phyloP scores from a whole-genome alignment of 2,888 invertebrate genomes.

The Malthinus seriepunctatus region DNA sequence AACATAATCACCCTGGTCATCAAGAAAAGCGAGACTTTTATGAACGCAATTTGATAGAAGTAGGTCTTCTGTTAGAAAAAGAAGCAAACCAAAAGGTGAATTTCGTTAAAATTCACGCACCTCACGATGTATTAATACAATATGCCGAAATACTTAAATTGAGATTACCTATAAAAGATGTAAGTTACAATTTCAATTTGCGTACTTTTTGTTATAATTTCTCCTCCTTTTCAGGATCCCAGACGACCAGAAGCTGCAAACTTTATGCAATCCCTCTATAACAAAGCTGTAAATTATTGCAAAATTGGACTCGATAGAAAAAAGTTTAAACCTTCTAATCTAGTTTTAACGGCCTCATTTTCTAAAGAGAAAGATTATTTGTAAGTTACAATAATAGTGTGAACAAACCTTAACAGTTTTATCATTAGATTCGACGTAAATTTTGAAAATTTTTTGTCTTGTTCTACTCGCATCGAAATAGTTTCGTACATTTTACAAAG shows the following conservation, averaged over 20 bases:
- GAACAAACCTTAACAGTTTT: neutral
- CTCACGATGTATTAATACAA: constrained; percentile 68
- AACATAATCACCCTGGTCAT: constrained; percentile 45
- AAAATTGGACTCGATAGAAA: constrained; percentile 59
- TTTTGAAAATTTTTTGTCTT: constrained; percentile 69
- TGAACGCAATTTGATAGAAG: constrained; percentile 63
- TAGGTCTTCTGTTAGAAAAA: constrained; percentile 64
- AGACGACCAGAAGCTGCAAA: constrained; percentile 30
- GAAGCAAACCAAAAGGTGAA: constrained; percentile 65
- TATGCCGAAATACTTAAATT: constrained; percentile 79
- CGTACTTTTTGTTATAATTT: neutral
- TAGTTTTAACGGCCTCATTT: constrained; percentile 70
- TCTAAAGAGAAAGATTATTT: constrained; percentile 63
- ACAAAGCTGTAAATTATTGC: constrained; percentile 59
- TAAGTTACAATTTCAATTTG: constrained; percentile 42
- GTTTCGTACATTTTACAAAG: constrained; percentile 77
- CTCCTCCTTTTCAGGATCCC: constrained; percentile 33
- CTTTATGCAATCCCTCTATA: constrained; percentile 41
- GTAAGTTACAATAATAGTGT: constrained; percentile 7
- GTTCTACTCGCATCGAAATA: constrained; percentile 67
- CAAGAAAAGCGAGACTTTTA: constrained; percentile 59
- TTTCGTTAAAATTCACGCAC: constrained; percentile 76
- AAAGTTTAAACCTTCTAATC: constrained; percentile 65
- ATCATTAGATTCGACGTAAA: constrained; percentile 64
- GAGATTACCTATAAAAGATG: constrained; percentile 75